Base-by-base conservation (phyloP, 1,140 invertebrate species). In the Neocloeon triangulifer region DNA sequence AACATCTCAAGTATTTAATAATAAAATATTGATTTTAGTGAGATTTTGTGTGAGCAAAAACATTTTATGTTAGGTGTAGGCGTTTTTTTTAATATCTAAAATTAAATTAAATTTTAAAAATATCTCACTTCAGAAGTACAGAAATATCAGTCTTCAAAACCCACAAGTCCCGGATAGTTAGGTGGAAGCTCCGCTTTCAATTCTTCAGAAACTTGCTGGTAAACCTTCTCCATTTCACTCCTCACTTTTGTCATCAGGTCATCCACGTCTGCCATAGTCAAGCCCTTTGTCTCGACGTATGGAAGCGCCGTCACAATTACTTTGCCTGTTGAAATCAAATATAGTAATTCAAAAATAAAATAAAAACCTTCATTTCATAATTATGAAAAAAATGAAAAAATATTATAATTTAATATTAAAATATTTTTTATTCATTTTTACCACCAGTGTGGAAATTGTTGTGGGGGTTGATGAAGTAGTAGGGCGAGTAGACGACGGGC, bases 401-500 rank as follows among this genome's bases (percentile, higher is more conserved):
- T 18, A 17, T 17, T 39, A 68, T 26, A 51, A 52, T 36, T 56
- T 54, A 30, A 57, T n/a, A n/a, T n/a, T n/a, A n/a, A n/a, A n/a
- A n/a, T n/a, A n/a, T n/a, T n/a, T n/a, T 55, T 35, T 53, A 49
- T 37, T 55, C 52, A n/a, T 79, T 38, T n/a, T 53, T 59, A 72
- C 79, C 79, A 55, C 61, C 56, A 37, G 73, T 64, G 50, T 85
- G 89, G 37, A 61, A 66, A 41, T 70, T 69, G 25, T 64, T 60
- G 40, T 69, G 62, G 28, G 64, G 58, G 40, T 56, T 56, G 38
- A 69, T 60, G 40, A 72, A 69, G 32, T 56, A 52, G 48, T 75
- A 77, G 12, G 69, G 67, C 7, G 72, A 76, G 46, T 66, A 65
- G 2, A 78, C 68, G 25, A 78, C 55, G 18, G 74, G 74, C 22